A percentile compares a stretch with the other conserved stretches of the same genome.
Conservation (phyloP, 1,140 invertebrate species). For the Drosophila seguyi region DNA sequence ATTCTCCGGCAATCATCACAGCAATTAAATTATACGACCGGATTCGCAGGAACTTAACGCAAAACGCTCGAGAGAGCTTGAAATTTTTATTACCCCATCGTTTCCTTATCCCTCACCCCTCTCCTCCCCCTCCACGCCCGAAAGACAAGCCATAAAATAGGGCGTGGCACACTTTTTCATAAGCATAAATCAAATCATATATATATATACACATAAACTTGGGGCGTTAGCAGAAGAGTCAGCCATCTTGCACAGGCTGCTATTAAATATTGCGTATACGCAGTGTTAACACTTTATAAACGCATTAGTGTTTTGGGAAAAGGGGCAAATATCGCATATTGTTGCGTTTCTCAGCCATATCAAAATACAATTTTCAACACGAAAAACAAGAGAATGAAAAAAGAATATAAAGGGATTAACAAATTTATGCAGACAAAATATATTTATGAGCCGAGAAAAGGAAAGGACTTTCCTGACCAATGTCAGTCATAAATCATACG, state of each 20-base stretch:
- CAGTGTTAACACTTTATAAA: constrained; percentile 80
- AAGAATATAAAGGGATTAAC: constrained; percentile 12
- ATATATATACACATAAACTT: constrained; percentile 50
- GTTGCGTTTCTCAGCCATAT: constrained; percentile 36
- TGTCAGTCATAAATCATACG: constrained; percentile 70
- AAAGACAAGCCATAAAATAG: constrained; percentile 54
- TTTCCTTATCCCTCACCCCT: background rate
- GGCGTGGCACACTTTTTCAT: constrained; percentile 54
- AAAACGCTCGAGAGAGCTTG: constrained; percentile 38
- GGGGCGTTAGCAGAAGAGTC: background rate
- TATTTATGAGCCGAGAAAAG: constrained; percentile 50
- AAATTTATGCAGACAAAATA: constrained; percentile 41
- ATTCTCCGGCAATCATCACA: constrained; percentile 61
- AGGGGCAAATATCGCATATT: constrained; percentile 24
- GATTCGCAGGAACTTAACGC: constrained; percentile 16
- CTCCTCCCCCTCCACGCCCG: too few species aligned
- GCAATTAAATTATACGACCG: constrained; percentile 72
- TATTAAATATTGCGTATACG: constrained; percentile 76
- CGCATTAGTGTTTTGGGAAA: constrained; percentile 57
- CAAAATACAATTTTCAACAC: constrained; percentile 73
- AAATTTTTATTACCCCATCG: constrained; percentile 35
- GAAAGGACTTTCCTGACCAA: constrained; percentile 34
- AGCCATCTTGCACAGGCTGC: constrained; percentile 51
- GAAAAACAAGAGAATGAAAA: constrained; percentile 30
- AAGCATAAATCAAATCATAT: constrained; percentile 58